These are phyloP conservation scores for Drosophila albomicans DNA, from an alignment of 1,140 invertebrate species.

Conservation along the genomic window DNA sequence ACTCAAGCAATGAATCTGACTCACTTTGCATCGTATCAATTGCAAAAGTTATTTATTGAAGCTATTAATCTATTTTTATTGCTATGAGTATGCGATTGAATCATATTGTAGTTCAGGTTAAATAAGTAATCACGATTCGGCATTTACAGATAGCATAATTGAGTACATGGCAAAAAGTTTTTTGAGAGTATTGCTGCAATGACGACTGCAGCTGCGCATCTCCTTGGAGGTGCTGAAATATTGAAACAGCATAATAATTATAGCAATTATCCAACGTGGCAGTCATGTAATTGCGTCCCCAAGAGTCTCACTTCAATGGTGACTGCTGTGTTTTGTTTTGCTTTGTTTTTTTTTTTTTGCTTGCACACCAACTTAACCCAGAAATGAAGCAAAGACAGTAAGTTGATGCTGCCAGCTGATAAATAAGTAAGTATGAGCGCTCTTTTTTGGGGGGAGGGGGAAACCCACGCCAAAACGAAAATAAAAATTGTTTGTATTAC, in stretches of 20 bases:
- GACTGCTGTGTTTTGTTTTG: no score
- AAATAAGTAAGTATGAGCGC: constrained; percentile 11
- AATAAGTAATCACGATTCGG: constrained; percentile 23
- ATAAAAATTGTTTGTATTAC: constrained; percentile 46
- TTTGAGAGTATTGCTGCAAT: constrained; percentile 39
- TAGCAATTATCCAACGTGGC: constrained; percentile 65
- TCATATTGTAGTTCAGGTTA: neutral
- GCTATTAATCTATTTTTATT: no score
- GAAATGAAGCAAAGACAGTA: constrained; percentile 41
- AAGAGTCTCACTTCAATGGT: constrained; percentile 39
- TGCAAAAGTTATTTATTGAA: neutral
- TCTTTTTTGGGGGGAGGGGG: constrained; percentile 5
- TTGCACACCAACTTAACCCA: constrained; percentile 71
- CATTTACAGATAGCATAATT: constrained; percentile 27
- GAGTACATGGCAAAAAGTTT: constrained; percentile 28
- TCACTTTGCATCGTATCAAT: no score
- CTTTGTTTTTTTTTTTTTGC: constrained; percentile 14
- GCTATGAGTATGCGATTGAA: no score
- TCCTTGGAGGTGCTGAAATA: constrained; percentile 32
- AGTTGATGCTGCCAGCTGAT: constrained; percentile 50
- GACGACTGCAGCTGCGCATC: constrained; percentile 29
- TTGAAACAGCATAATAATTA: constrained; percentile 46
- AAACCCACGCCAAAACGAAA: constrained; percentile 56
- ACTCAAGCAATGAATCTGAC: neutral
- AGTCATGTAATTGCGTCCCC: constrained; percentile 67